Evolutionary conservation across 2,888 invertebrate genomes (phyloP), one percentile per base, ranked within the genome.

Genomic region (Pegoplata infirma): DNA sequence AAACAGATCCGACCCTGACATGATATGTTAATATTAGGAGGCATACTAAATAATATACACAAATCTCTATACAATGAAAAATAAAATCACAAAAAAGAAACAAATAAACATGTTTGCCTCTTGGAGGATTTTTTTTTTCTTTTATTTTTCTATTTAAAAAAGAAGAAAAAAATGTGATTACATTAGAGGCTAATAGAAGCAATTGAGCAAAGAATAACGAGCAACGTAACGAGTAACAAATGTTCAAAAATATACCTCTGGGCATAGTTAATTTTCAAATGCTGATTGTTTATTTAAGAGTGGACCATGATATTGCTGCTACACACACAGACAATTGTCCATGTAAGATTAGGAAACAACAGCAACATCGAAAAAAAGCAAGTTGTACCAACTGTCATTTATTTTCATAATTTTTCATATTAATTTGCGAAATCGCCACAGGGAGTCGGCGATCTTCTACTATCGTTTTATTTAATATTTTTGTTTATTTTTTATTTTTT

Each of bases 351-450:
- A 61, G 74, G 61, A 28, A 25, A 47, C 49, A 16, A 23, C 14
- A 28, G 44, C 28, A 36, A 21, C 58, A 61, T 10, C 2, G n/a
- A 40, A 8, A 25, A 66, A 51, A 40, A 28, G 44, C 28, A 16
- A 51, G 44, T 17, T 55, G 58, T 36, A 59, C 19, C 47, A 79
- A 72, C 79, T 79, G 79, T 75, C 79, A 79, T 79, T 76, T 76
- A 74, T 76, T 74, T 80, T 80, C 74, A 80, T 80, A 80, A 80
- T 80, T 80, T 77, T 80, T 80, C 77, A 77, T 80, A 80, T 75
- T 80, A 80, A 77, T 80, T 80, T 77, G 77, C 77, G 71, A 77
- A 80, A 77, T 80, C 71, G 61, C 75, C 51, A 61, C 66, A 75
- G 79, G 79, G 75, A 67, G 72, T 67, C 61, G 21, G 32, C 56